Conservation (phyloP, 2,888 invertebrate species). For the Eutolmus rufibarbis region DNA sequence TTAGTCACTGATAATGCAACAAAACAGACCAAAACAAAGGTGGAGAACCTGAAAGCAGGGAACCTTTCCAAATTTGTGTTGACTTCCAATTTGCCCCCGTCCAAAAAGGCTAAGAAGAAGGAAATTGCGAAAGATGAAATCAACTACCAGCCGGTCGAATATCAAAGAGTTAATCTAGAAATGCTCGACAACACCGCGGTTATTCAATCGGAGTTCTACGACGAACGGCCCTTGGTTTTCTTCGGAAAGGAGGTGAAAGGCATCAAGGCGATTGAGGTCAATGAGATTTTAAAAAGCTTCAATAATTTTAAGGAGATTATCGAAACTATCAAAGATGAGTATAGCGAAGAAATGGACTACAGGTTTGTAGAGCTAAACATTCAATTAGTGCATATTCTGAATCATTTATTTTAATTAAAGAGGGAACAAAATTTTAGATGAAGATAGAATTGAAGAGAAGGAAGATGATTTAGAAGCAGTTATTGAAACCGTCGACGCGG, state of each 20-base stretch:
- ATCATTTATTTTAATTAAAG: background rate
- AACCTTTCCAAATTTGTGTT: conserved; percentile 73
- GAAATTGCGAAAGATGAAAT: conserved; percentile 7
- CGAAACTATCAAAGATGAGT: conserved; percentile 56
- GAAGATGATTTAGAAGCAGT: background rate
- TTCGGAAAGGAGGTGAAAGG: conserved; percentile 54
- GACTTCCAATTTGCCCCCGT: conserved; percentile 59
- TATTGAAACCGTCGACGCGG: background rate
- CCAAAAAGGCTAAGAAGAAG: background rate
- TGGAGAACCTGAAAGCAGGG: conserved; percentile 72
- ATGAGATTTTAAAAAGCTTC: conserved; percentile 58
- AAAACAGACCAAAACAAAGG: conserved; percentile 72
- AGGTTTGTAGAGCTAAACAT: conserved; percentile 6
- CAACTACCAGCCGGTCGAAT: conserved; percentile 55
- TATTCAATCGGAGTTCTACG: conserved; percentile 55
- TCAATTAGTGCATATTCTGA: background rate
- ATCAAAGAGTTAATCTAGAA: conserved; percentile 58
- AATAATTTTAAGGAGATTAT: conserved; percentile 58
- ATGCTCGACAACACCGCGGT: conserved; percentile 53
- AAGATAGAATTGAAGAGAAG: background rate
- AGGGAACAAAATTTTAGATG: background rate
- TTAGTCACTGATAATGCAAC: conserved; percentile 71
- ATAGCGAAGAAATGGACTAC: conserved; percentile 48
- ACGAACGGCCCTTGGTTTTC: conserved; percentile 59
- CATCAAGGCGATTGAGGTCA: conserved; percentile 54